Base-by-base conservation (phyloP, 2,797 vertebrate genomes). In the Apodemus agrarius region DNA sequence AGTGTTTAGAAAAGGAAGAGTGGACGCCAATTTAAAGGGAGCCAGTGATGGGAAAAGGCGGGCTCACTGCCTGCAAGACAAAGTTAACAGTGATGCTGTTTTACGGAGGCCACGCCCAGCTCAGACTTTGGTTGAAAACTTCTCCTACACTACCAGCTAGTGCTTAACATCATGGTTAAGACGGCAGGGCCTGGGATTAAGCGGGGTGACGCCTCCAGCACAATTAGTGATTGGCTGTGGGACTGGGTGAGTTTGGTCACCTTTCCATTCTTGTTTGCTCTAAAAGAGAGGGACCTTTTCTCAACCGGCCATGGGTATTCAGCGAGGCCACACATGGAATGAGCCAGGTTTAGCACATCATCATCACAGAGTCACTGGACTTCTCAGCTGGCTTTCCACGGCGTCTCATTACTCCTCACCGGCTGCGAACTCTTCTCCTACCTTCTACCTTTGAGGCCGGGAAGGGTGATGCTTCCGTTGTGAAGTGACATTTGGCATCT, bases 1-100 rank as follows among this genome's bases (percentile, higher is more conserved):
- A 81, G 34, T 81, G 93, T 67, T 95, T 79, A 19, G 89, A 65
- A 95, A 94, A 95, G 89, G 89, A 93, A 88, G 63, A 75, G 14
- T 9, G 59, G 94, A 78, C 67, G 92, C 40, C 37, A 74, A 31
- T 24, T 80, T 34, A 40, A 88, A 37, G 63, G 75, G 16, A 79
- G 40, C 2, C 54, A 63, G 63, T 65, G 54, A 75, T 57, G 10
- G 75, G 88, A 91, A 87, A 37, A 69, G 29, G 78, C 46, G 80
- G 13, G 22, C 46, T 59, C 63, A 52, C 31, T 57, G 89, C 82
- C 26, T 52, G 2, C 78, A 86, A 82, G 46, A 78, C 65, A 79
- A 92, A 54, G 31, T 82, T 14, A 16, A 22, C 0, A 34, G 46
- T 14, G 24, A 52, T 49, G 63, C 17, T 65, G 0, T 74, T 74